Percentiles rank a stretch among this genome's conserved stretches.
These are phyloP conservation scores for Rhogogaster chlorosoma DNA, from an alignment of 2,888 invertebrate genomes.

Conservation along the genomic window DNA sequence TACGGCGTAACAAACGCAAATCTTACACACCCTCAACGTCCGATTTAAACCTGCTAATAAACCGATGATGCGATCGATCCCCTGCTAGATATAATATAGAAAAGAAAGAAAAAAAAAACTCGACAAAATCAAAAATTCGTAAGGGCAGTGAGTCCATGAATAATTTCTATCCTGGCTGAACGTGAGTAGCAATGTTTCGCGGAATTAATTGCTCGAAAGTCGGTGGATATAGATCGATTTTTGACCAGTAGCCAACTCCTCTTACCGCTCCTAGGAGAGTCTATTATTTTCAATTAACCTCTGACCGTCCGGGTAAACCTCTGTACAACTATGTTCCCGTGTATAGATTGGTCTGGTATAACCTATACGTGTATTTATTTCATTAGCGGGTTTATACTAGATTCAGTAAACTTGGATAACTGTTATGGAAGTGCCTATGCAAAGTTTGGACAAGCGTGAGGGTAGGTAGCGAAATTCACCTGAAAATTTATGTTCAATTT, in stretches of 20 bases:
- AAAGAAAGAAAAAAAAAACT: not conserved
- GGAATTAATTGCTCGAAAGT: constrained; percentile 33
- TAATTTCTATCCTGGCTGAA: not conserved
- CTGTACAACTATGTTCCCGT: not conserved
- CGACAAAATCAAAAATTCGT: not conserved
- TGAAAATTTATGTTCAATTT: too few relatives aligned
- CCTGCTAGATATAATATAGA: not conserved
- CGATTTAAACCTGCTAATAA: not conserved
- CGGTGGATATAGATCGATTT: constrained; percentile 32
- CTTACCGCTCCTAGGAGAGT: not conserved
- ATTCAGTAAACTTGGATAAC: not conserved
- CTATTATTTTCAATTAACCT: constrained; percentile 45
- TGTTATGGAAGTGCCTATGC: not conserved
- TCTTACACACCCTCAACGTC: not conserved
- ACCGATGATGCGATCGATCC: not conserved
- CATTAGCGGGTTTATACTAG: not conserved
- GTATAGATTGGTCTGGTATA: not conserved
- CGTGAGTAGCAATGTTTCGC: not conserved
- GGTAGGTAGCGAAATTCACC: too few relatives aligned
- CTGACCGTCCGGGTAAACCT: constrained; percentile 22
- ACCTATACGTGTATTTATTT: not conserved
- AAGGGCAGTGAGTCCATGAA: not conserved
- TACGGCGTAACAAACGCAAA: not conserved
- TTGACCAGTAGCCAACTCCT: constrained; percentile 38
- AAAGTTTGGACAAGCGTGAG: too few relatives aligned